phyloP scores from a whole-genome alignment of 2,113 vertebrate genomes.

The Hymenochirus boettgeri region DNA sequence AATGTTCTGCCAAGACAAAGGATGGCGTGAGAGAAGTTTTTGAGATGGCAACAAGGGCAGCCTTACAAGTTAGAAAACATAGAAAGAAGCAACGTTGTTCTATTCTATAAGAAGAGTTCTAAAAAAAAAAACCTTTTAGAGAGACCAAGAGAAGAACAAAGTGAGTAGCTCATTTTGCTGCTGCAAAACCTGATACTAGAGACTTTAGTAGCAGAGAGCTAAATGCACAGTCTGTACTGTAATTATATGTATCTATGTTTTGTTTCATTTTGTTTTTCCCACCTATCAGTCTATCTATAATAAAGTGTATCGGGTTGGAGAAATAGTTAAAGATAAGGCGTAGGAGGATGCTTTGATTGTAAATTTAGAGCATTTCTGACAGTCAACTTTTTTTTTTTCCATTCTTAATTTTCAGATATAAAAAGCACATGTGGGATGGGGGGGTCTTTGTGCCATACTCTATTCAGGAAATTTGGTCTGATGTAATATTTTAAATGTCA shows the following conservation, averaged over 20 bases:
- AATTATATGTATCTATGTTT: slow-evolving; percentile 34
- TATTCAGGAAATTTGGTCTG: background rate
- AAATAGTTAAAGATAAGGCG: background rate
- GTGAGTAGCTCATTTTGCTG: slow-evolving; percentile 23
- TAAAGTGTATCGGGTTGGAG: background rate
- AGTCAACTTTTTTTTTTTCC: background rate
- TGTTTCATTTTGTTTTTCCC: slow-evolving; percentile 22
- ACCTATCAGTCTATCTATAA: slow-evolving; percentile 21
- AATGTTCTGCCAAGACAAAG: slow-evolving; percentile 97
- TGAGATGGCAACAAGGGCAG: slow-evolving; percentile 93
- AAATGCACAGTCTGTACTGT: slow-evolving; percentile 37
- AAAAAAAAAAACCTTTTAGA: slow-evolving; percentile 11
- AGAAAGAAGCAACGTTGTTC: slow-evolving; percentile 81
- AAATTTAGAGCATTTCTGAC: slow-evolving; percentile 18
- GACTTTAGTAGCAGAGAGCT: slow-evolving; percentile 38
- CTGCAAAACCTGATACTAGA: slow-evolving; percentile 33
- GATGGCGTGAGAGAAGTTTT: slow-evolving; percentile 95
- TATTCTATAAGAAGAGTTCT: slow-evolving; percentile 68
- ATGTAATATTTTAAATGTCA: background rate
- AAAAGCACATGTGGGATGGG: slow-evolving; percentile 34
- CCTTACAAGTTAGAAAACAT: slow-evolving; percentile 91
- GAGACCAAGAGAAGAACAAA: slow-evolving; percentile 34
- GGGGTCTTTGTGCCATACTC: slow-evolving; percentile 23
- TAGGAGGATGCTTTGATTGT: slow-evolving; percentile 5
- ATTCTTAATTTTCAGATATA: slow-evolving; percentile 4